These are phyloP conservation scores for Plecotus auritus DNA, from an alignment of 2,113 vertebrate genomes.

Conservation along the genomic window DNA sequence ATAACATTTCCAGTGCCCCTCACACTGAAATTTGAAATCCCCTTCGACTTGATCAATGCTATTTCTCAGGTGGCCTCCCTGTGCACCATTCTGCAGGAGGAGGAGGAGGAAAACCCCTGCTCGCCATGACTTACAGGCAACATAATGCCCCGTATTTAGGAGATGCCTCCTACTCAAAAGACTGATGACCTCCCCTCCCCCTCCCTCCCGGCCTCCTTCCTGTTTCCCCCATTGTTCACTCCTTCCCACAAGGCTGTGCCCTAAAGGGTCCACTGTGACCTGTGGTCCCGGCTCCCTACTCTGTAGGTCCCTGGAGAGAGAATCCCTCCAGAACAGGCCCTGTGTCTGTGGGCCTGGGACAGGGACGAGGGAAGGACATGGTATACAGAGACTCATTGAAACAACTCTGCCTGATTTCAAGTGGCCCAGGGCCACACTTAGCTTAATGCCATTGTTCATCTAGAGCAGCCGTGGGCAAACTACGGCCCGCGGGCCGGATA, in stretches of 20 bases:
- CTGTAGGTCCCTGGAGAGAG: too few species aligned
- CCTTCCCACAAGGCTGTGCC: not conserved
- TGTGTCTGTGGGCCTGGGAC: too few species aligned
- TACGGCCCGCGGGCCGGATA: too few species aligned
- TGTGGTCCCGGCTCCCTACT: accelerated
- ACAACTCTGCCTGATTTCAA: not conserved
- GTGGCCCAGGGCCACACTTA: too few species aligned
- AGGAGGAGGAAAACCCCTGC: not conserved
- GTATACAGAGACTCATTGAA: accelerated
- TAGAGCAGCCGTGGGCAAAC: too few species aligned
- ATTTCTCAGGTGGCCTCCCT: not conserved
- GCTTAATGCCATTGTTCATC: too few species aligned
- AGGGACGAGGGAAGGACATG: accelerated
- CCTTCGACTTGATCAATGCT: not conserved
- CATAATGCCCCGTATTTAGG: accelerated
- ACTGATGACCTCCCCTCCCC: too few species aligned
- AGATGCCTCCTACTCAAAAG: not conserved
- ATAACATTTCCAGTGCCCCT: not conserved
- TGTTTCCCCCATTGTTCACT: not conserved
- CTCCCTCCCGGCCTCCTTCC: too few species aligned
- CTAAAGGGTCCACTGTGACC: accelerated
- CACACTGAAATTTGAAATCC: not conserved
- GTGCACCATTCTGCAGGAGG: accelerated
- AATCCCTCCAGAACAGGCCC: accelerated
- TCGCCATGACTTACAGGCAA: not conserved